phyloP scores from a whole-genome alignment of 1,140 invertebrate species.

The Orussus abietinus region DNA sequence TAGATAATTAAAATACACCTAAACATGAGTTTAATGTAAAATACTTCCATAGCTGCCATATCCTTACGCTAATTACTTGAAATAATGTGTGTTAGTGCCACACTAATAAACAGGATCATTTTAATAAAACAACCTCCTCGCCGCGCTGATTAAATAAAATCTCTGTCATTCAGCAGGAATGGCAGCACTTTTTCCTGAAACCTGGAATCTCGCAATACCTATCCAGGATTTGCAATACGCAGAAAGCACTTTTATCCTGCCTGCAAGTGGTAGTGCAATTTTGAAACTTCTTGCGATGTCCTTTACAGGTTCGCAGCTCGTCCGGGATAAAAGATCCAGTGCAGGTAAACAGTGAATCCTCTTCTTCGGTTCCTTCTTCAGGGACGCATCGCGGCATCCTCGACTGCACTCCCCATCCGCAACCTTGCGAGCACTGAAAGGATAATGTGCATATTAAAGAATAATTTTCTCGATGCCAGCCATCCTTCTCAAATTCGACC shows the following conservation, averaged over 20 bases:
- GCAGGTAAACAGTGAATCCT: constrained; percentile 53
- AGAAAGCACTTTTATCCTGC: constrained; percentile 50
- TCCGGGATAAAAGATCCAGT: constrained; percentile 39
- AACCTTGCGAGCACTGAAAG: constrained; percentile 71
- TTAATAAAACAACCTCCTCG: too few relatives aligned
- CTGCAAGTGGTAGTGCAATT: too few relatives aligned
- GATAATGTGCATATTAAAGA: not conserved
- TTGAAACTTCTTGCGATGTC: too few relatives aligned
- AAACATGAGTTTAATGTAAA: too few relatives aligned
- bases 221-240: constrained; percentile 45
- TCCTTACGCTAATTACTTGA: too few relatives aligned
- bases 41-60: too few relatives aligned
- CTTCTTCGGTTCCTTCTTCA: too few relatives aligned
- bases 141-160: too few relatives aligned
- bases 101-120: too few relatives aligned
- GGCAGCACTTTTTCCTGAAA: constrained; percentile 58
- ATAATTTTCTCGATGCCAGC: not conserved
- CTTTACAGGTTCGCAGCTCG: constrained; percentile 41
- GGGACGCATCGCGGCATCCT: constrained; percentile 65
- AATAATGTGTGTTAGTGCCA: too few relatives aligned
- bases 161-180: constrained; percentile 13
- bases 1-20: too few relatives aligned
- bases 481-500: not conserved
- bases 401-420: constrained; percentile 67
- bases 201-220: constrained; percentile 56